Evolutionary conservation across 2,797 vertebrate genomes (phyloP), one percentile per base, ranked within the genome.

Genomic region (Sebastes dallii): DNA sequence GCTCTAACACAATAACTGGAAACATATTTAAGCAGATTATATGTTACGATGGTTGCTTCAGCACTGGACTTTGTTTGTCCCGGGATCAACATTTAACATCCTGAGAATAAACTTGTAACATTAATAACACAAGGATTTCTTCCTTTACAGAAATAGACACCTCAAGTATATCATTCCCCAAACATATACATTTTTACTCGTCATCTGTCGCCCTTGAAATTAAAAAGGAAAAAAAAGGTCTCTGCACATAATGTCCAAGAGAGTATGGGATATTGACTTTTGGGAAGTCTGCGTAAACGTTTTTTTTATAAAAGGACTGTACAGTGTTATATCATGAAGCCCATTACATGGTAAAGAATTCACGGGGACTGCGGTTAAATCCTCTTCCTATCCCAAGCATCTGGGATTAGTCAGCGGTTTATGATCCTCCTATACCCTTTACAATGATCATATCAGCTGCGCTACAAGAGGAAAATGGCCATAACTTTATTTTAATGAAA

Each of bases 341-440:
- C 36, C n/a, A 58, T 79, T 71, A 59, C 24, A 77, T 71, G 36
- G 68, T 83, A 66, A 66, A 68, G 36, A 78, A 72, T 75, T 36
- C 18, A 68, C 1, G 24, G 24, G 39, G 66, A 64, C 75, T 78
- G 56, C 70, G 42, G 36, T 20, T 82, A 75, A 85, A 89, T 85
- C 78, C 65, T 65, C 58, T 27, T 81, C 36, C 75, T 73, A 55
- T 85, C 71, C 14, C 66, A 64, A 78, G 66, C 34, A 10, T 80
- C 75, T 81, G 59, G 80, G 77, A 83, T 91, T 89, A 90, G 82
- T 90, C 89, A 88, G 89, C 80, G 36, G 34, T 91, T 88, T 88
- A 75, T 84, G 78, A 79, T 62, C 64, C 77, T 70, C 36, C 72
- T 66, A 54, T 71, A 80, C 18, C 66, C 39, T 83, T 50, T 76